Evolutionary conservation across 2,888 invertebrate species (phyloP).

Genomic region (Sarcophaga subvicina): DNA sequence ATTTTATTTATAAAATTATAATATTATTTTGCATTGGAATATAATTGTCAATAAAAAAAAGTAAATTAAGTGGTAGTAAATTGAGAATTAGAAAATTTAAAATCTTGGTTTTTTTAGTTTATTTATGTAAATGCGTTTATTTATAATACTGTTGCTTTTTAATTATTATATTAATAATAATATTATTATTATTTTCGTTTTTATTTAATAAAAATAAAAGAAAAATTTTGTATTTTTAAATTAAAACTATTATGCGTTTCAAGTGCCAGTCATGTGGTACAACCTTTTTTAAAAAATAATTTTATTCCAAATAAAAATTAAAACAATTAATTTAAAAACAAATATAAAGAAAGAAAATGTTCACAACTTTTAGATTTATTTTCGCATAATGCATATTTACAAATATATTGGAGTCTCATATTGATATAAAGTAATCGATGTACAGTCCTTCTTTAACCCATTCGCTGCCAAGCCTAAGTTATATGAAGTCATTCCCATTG

Average conservation of each 20-base stretch:
- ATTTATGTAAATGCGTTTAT: conserved; percentile 52
- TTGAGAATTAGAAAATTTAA: not conserved
- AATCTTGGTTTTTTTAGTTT: not conserved
- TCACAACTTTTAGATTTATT: conserved; percentile 43
- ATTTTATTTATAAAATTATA: conserved; percentile 31
- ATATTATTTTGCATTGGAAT: conserved; percentile 2
- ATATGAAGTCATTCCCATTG: no score
- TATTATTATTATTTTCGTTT: no score
- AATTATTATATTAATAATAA: not conserved
- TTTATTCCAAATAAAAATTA: conserved; percentile 10
- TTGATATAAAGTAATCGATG: no score
- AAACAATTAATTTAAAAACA: not conserved
- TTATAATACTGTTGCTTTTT: conserved; percentile 58
- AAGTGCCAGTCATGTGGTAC: conserved; percentile 46
- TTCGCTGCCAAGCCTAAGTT: no score
- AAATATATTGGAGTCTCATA: conserved; percentile 1
- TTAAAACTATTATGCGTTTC: conserved; percentile 49
- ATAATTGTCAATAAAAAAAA: not conserved
- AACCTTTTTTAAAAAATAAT: conserved; percentile 49
- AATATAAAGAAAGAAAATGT: not conserved
- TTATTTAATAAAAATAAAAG: not conserved
- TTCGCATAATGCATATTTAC: conserved; percentile 10
- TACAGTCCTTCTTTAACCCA: no score
- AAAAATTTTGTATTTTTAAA: not conserved
- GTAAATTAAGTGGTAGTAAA: not conserved